Percentiles rank a stretch among this genome's conserved stretches.
Evolutionary conservation across 2,113 vertebrate species (phyloP).

Genomic region (zebrafish (Danio rerio)): DNA sequence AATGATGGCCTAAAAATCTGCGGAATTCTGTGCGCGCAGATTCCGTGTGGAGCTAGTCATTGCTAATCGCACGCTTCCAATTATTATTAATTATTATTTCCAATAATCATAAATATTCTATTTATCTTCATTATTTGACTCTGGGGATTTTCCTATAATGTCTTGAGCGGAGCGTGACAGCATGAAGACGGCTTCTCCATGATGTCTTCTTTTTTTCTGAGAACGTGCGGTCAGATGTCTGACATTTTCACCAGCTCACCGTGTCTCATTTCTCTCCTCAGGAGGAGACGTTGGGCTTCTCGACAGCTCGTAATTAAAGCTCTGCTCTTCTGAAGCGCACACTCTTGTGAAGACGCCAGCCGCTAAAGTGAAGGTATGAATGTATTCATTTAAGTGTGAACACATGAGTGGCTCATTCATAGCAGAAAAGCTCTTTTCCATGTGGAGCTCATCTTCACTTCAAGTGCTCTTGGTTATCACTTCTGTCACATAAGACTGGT

Average conservation of each 20-base stretch:
- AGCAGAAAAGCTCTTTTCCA: neutral
- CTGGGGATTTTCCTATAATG: neutral
- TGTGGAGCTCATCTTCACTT: neutral
- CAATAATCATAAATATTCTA: neutral
- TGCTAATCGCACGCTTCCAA: too few species aligned
- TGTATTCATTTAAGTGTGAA: slow-evolving; percentile 8
- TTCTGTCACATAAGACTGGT: neutral
- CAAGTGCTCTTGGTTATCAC: neutral
- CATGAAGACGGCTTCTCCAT: neutral
- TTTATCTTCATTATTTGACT: neutral
- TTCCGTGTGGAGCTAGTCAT: too few species aligned
- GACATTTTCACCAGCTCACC: slow-evolving; percentile 34
- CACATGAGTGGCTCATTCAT: neutral
- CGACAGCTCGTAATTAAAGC: slow-evolving; percentile 31
- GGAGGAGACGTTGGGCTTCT: slow-evolving; percentile 3
- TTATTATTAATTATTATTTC: too few species aligned
- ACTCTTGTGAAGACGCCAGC: slow-evolving; percentile 7
- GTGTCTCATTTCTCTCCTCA: slow-evolving; percentile 37
- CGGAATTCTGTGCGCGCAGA: too few species aligned
- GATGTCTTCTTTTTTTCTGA: neutral
- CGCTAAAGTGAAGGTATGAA: slow-evolving; percentile 1
- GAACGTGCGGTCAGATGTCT: slow-evolving; percentile 6
- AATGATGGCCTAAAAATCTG: too few species aligned
- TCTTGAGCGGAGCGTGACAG: neutral
- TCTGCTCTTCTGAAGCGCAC: neutral